A percentile compares a stretch with the other conserved stretches of the same genome.
Conservation (phyloP, 2,113 vertebrate genomes). For the Electrona antarctica region DNA sequence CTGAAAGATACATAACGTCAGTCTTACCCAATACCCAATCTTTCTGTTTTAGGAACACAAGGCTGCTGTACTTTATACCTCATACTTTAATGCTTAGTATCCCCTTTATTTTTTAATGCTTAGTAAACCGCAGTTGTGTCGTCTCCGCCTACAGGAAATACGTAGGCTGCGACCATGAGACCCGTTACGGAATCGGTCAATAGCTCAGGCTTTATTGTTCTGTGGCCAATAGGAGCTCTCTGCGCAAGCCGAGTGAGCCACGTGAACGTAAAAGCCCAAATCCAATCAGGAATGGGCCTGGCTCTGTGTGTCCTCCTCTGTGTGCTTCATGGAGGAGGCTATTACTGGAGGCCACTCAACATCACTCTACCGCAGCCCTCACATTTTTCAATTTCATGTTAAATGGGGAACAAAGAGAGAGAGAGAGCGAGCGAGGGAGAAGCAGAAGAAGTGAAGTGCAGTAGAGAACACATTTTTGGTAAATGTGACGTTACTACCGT, state of each 20-base stretch:
- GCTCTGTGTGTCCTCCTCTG: constrained; percentile 16
- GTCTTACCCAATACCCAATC: no score
- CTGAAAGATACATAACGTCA: no score
- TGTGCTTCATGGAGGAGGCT: not conserved
- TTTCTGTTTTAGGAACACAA: no score
- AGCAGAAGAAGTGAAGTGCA: not conserved
- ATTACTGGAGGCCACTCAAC: constrained; percentile 15
- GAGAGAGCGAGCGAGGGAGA: not conserved
- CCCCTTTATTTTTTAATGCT: no score
- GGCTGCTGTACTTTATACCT: no score
- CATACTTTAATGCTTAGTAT: no score
- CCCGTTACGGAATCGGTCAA: no score
- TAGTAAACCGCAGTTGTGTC: no score
- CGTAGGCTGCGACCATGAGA: no score
- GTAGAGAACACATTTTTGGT: not conserved
- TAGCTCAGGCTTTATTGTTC: not conserved
- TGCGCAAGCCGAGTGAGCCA: constrained; percentile 5
- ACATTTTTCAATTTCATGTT: constrained; percentile 16
- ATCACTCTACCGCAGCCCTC: not conserved
- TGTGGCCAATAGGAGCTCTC: not conserved
- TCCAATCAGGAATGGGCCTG: constrained; percentile 23
- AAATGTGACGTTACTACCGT: no score
- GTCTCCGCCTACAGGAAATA: no score
- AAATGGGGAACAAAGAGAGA: not conserved
- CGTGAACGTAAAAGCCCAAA: constrained; percentile 47